These are phyloP conservation scores for Unio delphinus DNA, from an alignment of 2,888 invertebrate species.

Conservation along the genomic window DNA sequence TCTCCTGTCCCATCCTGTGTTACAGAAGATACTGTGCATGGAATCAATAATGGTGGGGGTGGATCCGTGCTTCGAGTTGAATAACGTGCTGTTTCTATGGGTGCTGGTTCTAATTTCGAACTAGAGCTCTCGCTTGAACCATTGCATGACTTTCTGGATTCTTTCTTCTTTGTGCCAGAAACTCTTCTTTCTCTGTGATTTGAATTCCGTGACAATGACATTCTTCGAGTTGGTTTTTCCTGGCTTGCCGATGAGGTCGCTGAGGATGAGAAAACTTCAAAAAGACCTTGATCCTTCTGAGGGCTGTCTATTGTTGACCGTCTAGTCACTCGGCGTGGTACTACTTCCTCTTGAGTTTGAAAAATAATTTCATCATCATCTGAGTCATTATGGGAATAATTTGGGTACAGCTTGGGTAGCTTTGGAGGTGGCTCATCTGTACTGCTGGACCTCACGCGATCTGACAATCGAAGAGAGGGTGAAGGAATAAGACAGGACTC, in stretches of 20 bases:
- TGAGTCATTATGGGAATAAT: conserved; percentile 26
- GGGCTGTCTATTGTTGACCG: conserved; percentile 22
- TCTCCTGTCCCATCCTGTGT: conserved; percentile 22
- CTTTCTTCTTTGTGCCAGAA: neutral
- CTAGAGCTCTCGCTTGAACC: conserved; percentile 2
- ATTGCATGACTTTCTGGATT: neutral
- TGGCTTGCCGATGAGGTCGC: too few species aligned
- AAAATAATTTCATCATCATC: conserved; percentile 29
- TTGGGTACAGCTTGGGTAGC: conserved; percentile 48
- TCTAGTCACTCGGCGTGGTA: conserved; percentile 42
- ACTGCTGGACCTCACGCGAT: neutral
- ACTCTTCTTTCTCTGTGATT: neutral
- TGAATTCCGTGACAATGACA: too few species aligned
- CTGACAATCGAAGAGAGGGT: conserved; percentile 16
- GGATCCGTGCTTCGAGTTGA: conserved; percentile 28
- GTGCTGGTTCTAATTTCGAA: too few species aligned
- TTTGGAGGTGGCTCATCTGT: conserved; percentile 47
- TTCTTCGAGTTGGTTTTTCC: too few species aligned
- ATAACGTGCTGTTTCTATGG: too few species aligned
- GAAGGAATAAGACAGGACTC: conserved; percentile 31
- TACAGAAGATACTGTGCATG: conserved; percentile 32
- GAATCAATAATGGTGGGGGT: conserved; percentile 52
- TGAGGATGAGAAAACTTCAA: too few species aligned
- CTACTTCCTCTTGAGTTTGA: conserved; percentile 20
- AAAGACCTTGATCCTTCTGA: conserved; percentile 7